Percentiles rank a stretch among this genome's conserved stretches.
Conservation (phyloP, 1,140 invertebrate genomes). For the Maconellicoccus hirsutus region DNA sequence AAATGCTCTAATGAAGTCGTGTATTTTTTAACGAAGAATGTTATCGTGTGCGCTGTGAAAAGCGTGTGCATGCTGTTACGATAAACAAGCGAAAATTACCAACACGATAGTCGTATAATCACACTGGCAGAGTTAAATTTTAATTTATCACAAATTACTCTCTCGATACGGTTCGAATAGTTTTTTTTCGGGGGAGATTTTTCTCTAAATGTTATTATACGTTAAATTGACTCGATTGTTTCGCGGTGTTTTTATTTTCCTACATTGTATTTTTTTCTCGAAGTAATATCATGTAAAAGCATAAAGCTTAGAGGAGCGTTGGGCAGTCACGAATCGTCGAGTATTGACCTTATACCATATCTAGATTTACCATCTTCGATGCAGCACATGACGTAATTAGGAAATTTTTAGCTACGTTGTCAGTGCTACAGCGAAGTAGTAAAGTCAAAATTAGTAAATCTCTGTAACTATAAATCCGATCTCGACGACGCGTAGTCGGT, state of each 20-base stretch:
- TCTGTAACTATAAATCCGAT: too few species aligned
- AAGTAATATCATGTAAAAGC: background rate
- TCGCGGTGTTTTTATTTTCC: background rate
- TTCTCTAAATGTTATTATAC: background rate
- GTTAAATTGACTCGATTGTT: background rate
- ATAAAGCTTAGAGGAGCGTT: background rate
- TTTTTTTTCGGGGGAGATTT: background rate
- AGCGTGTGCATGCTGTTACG: background rate
- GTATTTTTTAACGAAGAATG: background rate
- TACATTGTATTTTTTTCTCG: background rate
- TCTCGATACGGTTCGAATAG: background rate
- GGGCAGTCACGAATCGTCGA: background rate
- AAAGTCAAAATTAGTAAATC: too few species aligned
- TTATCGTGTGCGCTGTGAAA: background rate
- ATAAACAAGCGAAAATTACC: background rate
- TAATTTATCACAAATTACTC: background rate
- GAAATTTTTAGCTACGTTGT: too few species aligned
- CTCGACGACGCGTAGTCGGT: too few species aligned
- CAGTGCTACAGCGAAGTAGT: too few species aligned
- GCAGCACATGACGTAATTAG: too few species aligned
- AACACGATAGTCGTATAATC: background rate
- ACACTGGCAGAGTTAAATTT: background rate
- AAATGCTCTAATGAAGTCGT: background rate
- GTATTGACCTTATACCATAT: background rate
- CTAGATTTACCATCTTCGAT: background rate